A percentile compares a stretch with the other conserved stretches of the same genome.
Conservation (phyloP, 2,797 vertebrate genomes). For the Pipistrellus kuhlii region DNA sequence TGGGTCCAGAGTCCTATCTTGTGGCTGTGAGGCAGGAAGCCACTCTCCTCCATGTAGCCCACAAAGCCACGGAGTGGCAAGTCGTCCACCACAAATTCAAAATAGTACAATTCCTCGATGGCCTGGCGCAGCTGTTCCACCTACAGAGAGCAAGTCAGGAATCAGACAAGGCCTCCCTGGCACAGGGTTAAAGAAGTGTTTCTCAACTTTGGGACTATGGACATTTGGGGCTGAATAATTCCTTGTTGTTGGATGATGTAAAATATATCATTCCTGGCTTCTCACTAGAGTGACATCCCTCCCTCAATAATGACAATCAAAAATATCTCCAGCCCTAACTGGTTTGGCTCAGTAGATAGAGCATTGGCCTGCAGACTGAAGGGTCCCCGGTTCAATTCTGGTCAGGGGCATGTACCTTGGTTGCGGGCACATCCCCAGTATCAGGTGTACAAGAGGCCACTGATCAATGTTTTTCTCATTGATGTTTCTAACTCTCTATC, state of each 20-base stretch:
- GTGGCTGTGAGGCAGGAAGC: conserved; percentile 95
- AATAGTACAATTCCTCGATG: conserved; percentile 96
- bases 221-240: conserved; percentile 32
- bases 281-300: background rate
- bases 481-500: no score
- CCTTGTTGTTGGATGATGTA: background rate
- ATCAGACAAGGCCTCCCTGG: conserved; percentile 27
- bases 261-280: background rate
- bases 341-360: no score
- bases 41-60: conserved; percentile 96
- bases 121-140: conserved; percentile 94
- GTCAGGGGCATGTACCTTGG: no score
- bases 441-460: no score
- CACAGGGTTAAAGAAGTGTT: background rate
- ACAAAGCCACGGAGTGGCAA: conserved; percentile 96
- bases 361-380: no score
- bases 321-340: background rate
- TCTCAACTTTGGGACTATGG: background rate
- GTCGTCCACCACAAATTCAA: conserved; percentile 96
- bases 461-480: no score
- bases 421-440: no score
- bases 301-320: background rate
- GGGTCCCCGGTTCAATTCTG: no score
- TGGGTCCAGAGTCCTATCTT: conserved; percentile 97
- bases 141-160: conserved; percentile 83